Base-by-base conservation (phyloP, 2,888 invertebrate genomes). In the Cosmorhoe ocellata region DNA sequence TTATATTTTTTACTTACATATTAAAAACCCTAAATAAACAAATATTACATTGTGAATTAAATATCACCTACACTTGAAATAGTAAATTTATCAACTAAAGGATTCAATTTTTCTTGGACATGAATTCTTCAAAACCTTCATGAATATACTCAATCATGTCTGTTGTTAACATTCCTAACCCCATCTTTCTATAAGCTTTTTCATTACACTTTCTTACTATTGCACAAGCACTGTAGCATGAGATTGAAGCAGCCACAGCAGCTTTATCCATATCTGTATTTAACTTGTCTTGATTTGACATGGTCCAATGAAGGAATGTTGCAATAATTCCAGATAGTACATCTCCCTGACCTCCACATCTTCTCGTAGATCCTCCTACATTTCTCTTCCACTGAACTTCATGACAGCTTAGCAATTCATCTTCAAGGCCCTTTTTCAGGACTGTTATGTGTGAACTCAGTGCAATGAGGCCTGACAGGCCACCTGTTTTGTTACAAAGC, bases 261-360 rank as follows among this genome's bases (percentile, higher is more conserved):
- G 77, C 64, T 58, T 83, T 84, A 34, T 90, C 84, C 9, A 32
- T 49, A 13, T 51, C 55, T 11, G 62, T 58, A 9, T 73, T 61
- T 38, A 79, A 59, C 49, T 79, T 77, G 12, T 78, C 62, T 48
- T 61, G 61, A 58, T 76, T 76, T 10, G 51, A 51, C 52, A 93
- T 71, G 0, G 93, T 93, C 99, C 99, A 99, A 75, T 93, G 92
- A 60, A 95, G 91, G 79, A 99, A 97, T 30, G 94, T 94, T 2
- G 96, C 95, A 64, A 98, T 84, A 0, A 96, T 92, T 3, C 99
- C 99, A 34, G 96, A 94, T 3, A 99, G 82, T 13, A 99, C 77
- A 78, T 99, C 99, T 0, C 99, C 99, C 84, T 99, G 99, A 0
- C 99, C 99, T 4, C 99, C 99, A 84, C 99, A 99, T 38, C 99